Evolutionary conservation across 2,888 invertebrate species (phyloP), one percentile per base, ranked within the genome.

Genomic region (Patella ulyssiponensis): DNA sequence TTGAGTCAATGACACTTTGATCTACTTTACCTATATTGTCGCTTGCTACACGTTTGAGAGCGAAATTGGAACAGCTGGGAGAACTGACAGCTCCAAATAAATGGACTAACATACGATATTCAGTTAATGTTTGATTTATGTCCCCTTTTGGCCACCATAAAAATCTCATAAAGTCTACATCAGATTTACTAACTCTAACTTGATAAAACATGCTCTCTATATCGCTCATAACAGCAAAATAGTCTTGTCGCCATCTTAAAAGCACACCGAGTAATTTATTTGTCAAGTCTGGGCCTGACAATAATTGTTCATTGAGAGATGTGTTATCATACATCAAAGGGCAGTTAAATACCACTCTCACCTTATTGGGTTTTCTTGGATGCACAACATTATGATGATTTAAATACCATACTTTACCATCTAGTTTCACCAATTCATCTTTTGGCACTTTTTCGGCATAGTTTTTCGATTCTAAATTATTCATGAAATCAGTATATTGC

Each of bases 201-300:
- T 82, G 80, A n/a, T 77, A 74, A 53, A 79, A 82, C 81, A 82
- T 82, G 12, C 58, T 56, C 70, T 81, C 69, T 33, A 82, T 79
- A 51, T 82, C 81, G 1, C 69, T 78, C 69, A 76, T 75, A 2
- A 82, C 17, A 27, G 80, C 82, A 17, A 82, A 56, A 0, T 15
- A 51, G 1, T 77, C 73, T 75, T 82, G 44, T n/a, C 82, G 72
- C 69, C 80, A 82, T 69, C 81, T 17, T 4, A 82, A 33, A 17
- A 82, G 44, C 3, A 82, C 80, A 11, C 80, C 76, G 12, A 81
- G 12, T 23, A 82, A 64, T 9, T 53, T 77, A 69, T 81, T 80
- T 1, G 77, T 73, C 9, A 82, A 52, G 51, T 82, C 77, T 1
- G 81, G 80, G 1, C 80, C 81, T 74, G 79, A 79, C 1, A 74